Conservation (phyloP, 2,113 vertebrate species). For the Stegostoma tigrinum region DNA sequence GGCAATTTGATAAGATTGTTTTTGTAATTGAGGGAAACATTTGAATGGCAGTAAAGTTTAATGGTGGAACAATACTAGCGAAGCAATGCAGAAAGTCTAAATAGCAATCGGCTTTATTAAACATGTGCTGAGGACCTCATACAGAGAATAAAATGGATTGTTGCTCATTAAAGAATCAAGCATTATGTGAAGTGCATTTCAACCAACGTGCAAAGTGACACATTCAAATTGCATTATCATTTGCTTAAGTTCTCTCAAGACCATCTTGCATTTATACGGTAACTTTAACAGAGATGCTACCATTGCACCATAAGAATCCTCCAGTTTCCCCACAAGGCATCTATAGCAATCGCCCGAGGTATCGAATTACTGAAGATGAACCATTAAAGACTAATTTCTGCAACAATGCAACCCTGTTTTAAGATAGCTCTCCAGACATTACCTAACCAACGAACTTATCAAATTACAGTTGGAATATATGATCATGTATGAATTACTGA, state of each 20-base stretch:
- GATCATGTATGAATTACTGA: no score
- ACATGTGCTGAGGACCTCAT: background rate
- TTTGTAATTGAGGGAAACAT: background rate
- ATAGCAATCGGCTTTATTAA: background rate
- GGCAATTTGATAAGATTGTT: background rate
- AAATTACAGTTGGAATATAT: no score
- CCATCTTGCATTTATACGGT: background rate
- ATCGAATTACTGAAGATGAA: no score
- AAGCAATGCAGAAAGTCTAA: background rate
- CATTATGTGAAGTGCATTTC: background rate
- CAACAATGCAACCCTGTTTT: no score
- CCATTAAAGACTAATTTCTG: no score
- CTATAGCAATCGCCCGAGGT: no score
- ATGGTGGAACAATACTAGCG: background rate
- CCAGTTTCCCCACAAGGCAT: no score
- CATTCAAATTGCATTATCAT: background rate
- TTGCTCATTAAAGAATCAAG: background rate
- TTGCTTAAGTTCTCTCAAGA: background rate
- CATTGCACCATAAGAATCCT: no score
- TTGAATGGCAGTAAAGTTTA: background rate
- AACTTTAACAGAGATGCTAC: background rate
- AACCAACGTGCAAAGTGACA: background rate
- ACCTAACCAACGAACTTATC: no score
- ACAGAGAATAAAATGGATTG: background rate
- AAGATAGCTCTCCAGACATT: no score